These are phyloP conservation scores for Ictalurus furcatus DNA, from an alignment of 2,113 vertebrate genomes.

Conservation along the genomic window DNA sequence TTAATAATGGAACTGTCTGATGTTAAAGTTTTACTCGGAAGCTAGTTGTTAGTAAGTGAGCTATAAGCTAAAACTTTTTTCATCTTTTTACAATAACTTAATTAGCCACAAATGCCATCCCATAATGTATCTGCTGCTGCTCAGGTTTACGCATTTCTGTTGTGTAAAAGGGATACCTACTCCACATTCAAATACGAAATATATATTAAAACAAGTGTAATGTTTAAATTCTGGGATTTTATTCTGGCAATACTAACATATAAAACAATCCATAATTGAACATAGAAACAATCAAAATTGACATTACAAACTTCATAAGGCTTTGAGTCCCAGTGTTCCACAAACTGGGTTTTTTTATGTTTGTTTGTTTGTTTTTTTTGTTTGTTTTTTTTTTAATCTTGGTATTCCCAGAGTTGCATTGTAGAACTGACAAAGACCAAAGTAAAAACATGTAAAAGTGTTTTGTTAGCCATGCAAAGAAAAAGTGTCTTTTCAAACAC, in stretches of 20 bases:
- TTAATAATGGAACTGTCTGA: neutral
- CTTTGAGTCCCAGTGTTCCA: conserved; percentile 82
- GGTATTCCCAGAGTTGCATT: conserved; percentile 85
- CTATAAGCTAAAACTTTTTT: neutral
- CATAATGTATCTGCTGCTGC: neutral
- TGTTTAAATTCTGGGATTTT: conserved; percentile 77
- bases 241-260: conserved; percentile 95
- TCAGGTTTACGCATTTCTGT: neutral
- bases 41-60: neutral
- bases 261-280: conserved; percentile 90
- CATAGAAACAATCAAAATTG: conserved; percentile 93
- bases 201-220: conserved; percentile 51
- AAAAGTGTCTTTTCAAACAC: conserved; percentile 53
- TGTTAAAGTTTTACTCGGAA: neutral
- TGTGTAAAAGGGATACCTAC: neutral
- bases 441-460: conserved; percentile 55
- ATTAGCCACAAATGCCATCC: neutral
- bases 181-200: neutral
- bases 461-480: conserved; percentile 77
- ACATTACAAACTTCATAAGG: conserved; percentile 96
- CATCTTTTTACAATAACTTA: neutral
- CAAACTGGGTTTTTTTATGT: conserved; percentile 52
- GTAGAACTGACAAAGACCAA: conserved; percentile 79
- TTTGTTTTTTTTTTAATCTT: conserved; percentile 22
- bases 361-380: neutral